Percentiles rank a stretch among this genome's conserved stretches.
Conservation (phyloP, 2,113 vertebrate genomes). For the Amblyornis subalaris region DNA sequence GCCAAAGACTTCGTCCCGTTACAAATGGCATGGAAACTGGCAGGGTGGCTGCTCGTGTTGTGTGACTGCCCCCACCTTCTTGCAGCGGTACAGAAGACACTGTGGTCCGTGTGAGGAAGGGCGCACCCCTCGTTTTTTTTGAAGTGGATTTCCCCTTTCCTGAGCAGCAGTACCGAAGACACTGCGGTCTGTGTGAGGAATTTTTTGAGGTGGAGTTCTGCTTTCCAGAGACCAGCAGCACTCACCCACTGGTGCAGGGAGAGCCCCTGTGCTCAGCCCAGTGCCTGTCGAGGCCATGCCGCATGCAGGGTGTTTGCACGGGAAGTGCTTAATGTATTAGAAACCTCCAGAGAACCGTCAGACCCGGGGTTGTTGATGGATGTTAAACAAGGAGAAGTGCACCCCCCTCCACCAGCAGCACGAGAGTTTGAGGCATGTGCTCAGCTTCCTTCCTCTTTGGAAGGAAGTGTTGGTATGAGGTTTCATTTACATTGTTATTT, state of each 20-base stretch:
- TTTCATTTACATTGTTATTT: constrained; percentile 16
- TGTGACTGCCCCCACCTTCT: neutral
- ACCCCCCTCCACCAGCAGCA: rapidly evolving
- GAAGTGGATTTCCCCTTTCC: neutral
- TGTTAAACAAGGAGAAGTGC: neutral
- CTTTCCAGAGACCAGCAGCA: neutral
- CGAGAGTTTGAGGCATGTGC: neutral
- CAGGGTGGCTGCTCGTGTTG: neutral
- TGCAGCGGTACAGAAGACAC: neutral
- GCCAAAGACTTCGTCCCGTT: neutral
- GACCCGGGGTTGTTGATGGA: neutral
- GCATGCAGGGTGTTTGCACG: neutral
- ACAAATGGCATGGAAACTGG: neutral
- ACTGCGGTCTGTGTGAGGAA: rapidly evolving
- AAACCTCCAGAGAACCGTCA: neutral
- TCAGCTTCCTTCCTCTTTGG: constrained; percentile 36
- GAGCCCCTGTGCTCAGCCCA: neutral
- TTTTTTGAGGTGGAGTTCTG: neutral
- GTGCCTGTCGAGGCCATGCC: rapidly evolving
- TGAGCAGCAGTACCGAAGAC: neutral
- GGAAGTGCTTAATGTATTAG: neutral
- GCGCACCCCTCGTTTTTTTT: rapidly evolving
- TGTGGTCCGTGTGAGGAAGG: rapidly evolving
- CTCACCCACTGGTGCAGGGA: rapidly evolving
- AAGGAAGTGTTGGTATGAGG: neutral